These are phyloP conservation scores for Psittacula echo DNA, from an alignment of 2,797 vertebrate species.

Conservation along the genomic window DNA sequence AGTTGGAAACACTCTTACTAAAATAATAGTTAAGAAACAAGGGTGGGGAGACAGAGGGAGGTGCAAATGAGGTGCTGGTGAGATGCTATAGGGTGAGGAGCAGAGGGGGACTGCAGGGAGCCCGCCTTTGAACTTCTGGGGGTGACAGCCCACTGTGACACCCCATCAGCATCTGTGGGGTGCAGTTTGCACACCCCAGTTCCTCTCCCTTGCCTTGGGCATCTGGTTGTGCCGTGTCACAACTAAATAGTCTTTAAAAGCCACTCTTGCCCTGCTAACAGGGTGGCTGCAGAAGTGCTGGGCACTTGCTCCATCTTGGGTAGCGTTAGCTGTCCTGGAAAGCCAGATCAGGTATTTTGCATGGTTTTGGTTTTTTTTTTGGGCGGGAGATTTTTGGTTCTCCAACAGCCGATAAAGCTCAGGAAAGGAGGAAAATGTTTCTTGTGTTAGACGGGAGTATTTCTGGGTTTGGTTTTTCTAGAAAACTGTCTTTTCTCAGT, in stretches of 20 bases:
- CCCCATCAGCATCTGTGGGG: not conserved
- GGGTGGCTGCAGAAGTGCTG: not conserved
- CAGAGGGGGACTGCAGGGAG: not conserved
- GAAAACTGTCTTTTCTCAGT: not conserved
- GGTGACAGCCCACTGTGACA: not conserved
- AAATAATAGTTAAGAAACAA: constrained; percentile 66
- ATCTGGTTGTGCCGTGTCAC: not conserved
- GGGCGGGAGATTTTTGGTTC: not conserved
- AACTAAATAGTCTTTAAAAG: not conserved
- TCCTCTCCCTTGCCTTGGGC: not conserved
- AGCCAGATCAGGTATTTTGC: not conserved
- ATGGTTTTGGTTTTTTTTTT: not conserved
- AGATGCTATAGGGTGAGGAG: not conserved
- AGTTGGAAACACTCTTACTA: constrained; percentile 52
- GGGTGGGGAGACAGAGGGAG: not conserved
- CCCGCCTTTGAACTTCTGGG: not conserved
- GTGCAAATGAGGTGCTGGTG: not conserved
- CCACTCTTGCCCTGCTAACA: not conserved
- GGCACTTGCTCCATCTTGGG: accelerated
- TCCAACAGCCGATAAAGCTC: not conserved
- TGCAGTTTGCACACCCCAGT: not conserved
- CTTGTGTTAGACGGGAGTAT: not conserved
- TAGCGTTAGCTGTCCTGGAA: accelerated
- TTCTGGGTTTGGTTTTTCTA: not conserved
- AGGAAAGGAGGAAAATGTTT: not conserved